These are phyloP conservation scores for Baryphthengus martii DNA, from an alignment of 2,113 vertebrate genomes.

Conservation along the genomic window DNA sequence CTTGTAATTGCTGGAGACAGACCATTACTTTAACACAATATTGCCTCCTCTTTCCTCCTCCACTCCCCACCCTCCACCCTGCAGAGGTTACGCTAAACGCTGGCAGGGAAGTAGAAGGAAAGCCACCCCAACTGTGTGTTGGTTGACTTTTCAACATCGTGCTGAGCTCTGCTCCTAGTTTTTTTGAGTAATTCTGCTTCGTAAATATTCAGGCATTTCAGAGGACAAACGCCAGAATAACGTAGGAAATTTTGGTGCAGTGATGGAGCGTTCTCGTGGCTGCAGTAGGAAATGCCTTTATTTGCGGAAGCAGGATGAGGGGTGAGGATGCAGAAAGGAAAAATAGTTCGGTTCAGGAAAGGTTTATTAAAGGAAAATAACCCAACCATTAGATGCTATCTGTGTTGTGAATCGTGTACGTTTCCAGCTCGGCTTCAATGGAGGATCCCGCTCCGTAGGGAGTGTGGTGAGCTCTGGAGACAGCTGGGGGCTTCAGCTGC, in stretches of 20 bases:
- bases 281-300: slow-evolving; percentile 38
- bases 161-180: neutral
- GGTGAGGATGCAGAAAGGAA: neutral
- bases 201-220: neutral
- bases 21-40: fast-evolving
- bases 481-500: neutral
- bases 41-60: neutral
- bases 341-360: slow-evolving; percentile 21
- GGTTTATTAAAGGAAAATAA: slow-evolving; percentile 50
- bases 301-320: neutral
- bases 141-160: neutral
- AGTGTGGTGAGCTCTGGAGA: neutral
- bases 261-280: neutral
- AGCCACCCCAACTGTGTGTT: neutral
- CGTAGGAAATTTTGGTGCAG: neutral
- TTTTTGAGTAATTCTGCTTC: neutral
- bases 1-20: neutral
- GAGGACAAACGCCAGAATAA: neutral
- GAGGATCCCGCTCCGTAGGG: fast-evolving
- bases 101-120: neutral
- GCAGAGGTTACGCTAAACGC: neutral
- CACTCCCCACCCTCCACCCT: neutral
- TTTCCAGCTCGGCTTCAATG: neutral
- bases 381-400: neutral
- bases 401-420: neutral